phyloP scores from a whole-genome alignment of 2,888 invertebrate genomes.

The Leistus spinibarbis region DNA sequence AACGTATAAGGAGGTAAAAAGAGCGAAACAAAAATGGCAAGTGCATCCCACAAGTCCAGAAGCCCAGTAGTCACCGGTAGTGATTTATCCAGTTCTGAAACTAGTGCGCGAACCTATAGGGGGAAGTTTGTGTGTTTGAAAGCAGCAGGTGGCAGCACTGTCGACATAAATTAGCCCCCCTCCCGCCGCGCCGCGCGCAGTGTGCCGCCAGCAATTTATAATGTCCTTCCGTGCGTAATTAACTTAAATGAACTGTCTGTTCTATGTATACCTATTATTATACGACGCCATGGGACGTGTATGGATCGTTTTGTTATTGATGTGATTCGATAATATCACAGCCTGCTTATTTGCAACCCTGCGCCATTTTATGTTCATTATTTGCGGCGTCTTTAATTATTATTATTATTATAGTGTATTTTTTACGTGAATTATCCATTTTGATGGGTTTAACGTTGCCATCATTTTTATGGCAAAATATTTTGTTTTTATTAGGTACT shows the following conservation, averaged over 20 bases:
- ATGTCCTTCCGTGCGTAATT: constrained; percentile 13
- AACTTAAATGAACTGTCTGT: constrained; percentile 6
- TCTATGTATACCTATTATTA: not conserved
- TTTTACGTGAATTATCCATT: too few species aligned
- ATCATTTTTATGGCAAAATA: too few species aligned
- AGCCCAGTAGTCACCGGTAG: not conserved
- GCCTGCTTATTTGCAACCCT: too few species aligned
- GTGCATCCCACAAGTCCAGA: not conserved
- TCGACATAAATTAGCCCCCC: not conserved
- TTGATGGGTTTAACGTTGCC: too few species aligned
- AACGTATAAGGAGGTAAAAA: too few species aligned
- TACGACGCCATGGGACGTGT: not conserved
- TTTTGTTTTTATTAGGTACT: too few species aligned
- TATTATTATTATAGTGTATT: too few species aligned
- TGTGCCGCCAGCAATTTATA: not conserved
- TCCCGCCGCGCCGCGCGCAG: not conserved
- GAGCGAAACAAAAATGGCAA: not conserved
- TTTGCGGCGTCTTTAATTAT: too few species aligned
- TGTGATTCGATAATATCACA: not conserved
- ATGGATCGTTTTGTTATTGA: not conserved
- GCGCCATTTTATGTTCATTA: too few species aligned
- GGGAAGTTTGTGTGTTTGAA: not conserved
- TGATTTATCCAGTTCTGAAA: constrained; percentile 2
- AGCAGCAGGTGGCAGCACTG: constrained; percentile 3
- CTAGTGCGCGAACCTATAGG: not conserved